These are phyloP conservation scores for Brachyistius frenatus DNA, from an alignment of 2,113 vertebrate genomes.

Conservation along the genomic window DNA sequence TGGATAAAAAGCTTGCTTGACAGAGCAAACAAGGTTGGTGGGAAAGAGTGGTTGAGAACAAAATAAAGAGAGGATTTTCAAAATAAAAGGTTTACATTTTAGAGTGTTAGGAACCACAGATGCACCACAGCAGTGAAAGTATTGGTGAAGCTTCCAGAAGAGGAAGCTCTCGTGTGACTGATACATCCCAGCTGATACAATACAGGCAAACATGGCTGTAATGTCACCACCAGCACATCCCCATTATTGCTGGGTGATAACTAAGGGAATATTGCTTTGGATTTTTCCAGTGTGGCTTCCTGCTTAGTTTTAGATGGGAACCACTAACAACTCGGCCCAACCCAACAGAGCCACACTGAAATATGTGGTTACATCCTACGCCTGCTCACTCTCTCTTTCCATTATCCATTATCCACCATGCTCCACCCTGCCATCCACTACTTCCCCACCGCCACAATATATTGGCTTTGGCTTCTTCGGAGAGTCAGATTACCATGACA, in stretches of 20 bases:
- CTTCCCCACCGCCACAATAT: conserved; percentile 60
- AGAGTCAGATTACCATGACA: conserved; percentile 69
- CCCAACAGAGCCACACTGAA: conserved; percentile 54
- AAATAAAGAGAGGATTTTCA: conserved; percentile 17
- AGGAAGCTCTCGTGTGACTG: conserved; percentile 36
- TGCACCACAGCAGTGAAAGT: conserved; percentile 18
- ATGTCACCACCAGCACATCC: conserved; percentile 49
- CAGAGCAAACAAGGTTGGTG: neutral
- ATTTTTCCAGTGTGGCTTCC: conserved; percentile 69
- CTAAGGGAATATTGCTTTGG: conserved; percentile 54
- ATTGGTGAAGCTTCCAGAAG: neutral
- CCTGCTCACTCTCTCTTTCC: conserved; percentile 59
- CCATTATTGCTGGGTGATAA: conserved; percentile 48
- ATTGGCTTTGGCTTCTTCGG: conserved; percentile 56
- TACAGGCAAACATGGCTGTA: conserved; percentile 42
- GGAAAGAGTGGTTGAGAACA: neutral
- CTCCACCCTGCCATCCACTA: conserved; percentile 66
- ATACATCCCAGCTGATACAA: conserved; percentile 40
- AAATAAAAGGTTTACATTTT: neutral
- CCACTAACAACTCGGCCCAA: conserved; percentile 72
- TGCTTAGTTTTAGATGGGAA: conserved; percentile 69
- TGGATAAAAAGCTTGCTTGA: neutral
- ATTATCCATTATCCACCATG: conserved; percentile 67
- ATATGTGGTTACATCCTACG: conserved; percentile 68
- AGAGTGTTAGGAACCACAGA: conserved; percentile 21